phyloP scores from a whole-genome alignment of 1,140 invertebrate genomes.

The Aphis gossypii region DNA sequence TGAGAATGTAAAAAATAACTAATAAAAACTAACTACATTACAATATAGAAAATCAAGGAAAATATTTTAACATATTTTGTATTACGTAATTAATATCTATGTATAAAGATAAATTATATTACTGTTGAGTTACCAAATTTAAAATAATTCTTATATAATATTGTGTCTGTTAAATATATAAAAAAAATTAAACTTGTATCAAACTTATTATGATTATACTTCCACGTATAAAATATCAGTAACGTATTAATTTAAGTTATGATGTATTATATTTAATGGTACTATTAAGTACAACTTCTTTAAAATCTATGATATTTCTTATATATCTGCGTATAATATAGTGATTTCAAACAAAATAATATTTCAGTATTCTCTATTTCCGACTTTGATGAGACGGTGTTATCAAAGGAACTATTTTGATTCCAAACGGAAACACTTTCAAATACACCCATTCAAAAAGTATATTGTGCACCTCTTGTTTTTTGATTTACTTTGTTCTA shows the following conservation, averaged over 20 bases:
- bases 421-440: neutral
- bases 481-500: neutral
- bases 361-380: neutral
- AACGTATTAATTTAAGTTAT: neutral
- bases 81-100: neutral
- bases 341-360: neutral
- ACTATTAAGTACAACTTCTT: neutral
- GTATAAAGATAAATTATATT: neutral
- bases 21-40: neutral
- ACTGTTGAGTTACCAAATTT: neutral
- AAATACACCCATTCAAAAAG: neutral
- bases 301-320: neutral
- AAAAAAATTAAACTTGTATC: neutral
- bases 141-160: neutral
- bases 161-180: neutral
- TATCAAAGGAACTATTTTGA: neutral
- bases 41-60: neutral
- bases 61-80: neutral
- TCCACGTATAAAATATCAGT: neutral
- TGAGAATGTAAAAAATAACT: neutral
- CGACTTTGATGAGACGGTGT: neutral
- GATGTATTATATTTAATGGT: neutral
- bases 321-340: neutral
- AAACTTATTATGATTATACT: neutral
- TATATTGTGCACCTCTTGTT: neutral